Evolutionary conservation across 2,888 invertebrate species (phyloP), one percentile per base, ranked within the genome.

Genomic region (Conistra vaccinii): DNA sequence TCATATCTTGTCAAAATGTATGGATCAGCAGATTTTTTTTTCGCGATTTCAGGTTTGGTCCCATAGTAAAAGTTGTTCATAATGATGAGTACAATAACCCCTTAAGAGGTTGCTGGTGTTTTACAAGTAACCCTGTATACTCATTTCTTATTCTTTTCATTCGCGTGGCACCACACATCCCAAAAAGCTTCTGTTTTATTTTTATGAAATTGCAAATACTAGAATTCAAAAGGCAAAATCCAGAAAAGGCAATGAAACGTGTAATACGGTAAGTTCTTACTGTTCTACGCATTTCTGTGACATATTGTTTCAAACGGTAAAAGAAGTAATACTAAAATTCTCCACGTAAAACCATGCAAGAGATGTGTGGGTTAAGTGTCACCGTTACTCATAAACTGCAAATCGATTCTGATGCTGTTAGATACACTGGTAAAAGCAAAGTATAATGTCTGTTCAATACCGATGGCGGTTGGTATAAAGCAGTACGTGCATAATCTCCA

Each of bases 341-440:
- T 67, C 14, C 48, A 69, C 78, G 74, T 77, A 73, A 69, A 81
- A 83, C 78, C 74, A 78, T 74, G 85, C 80, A 51, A 62, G 73
- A 68, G 35, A 58, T 51, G 73, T 58, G 42, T 39, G 45, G 71
- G 80, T 83, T 78, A 82, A 73, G 83, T 83, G 85, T 85, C 83
- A 78, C 83, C 83, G 83, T 82, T 85, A 78, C 85, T 78, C 65
- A 78, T 83, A 85, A 85, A 85, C 73, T 83, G 79, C 78, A 68
- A 77, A 82, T 51, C 71, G 39, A 81, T 85, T 82, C 57, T 70
- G 73, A 77, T 85, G 83, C 39, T 83, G 83, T 85, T 82, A 77
- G 83, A 72, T 72, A 57, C 78, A 71, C 72, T 85, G 82, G 71
- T 82, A 72, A 77, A 81, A 85, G 62, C 82, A 69, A 67, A 82